Percentiles rank a stretch among this genome's conserved stretches.
Evolutionary conservation across 2,888 invertebrate genomes (phyloP).

Genomic region (Phrixothrix hirtus): DNA sequence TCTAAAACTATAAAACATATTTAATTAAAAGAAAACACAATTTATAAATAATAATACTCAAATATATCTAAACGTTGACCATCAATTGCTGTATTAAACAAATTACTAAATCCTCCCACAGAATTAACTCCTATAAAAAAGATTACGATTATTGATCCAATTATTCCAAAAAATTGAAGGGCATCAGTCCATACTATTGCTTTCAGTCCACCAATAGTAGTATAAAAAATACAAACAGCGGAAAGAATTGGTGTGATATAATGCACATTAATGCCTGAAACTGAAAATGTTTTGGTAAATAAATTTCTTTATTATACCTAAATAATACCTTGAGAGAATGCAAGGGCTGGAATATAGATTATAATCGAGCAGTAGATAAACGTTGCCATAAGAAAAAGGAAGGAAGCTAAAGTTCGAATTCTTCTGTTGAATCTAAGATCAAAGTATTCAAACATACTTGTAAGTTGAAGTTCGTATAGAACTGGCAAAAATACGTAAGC

Average conservation of each 20-base stretch:
- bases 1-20: slow-evolving; percentile 2
- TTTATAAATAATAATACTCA: slow-evolving; percentile 56
- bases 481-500: slow-evolving; percentile 35
- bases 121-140: slow-evolving; percentile 61
- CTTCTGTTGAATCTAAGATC: slow-evolving; percentile 63
- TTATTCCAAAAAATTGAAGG: slow-evolving; percentile 61
- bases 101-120: slow-evolving; percentile 61
- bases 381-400: slow-evolving; percentile 61
- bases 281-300: slow-evolving; percentile 55
- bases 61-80: slow-evolving; percentile 61
- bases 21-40: background rate
- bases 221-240: slow-evolving; percentile 73
- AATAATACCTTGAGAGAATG: slow-evolving; percentile 63
- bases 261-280: slow-evolving; percentile 68
- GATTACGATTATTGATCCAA: slow-evolving; percentile 59
- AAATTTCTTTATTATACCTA: background rate
- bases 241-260: slow-evolving; percentile 69
- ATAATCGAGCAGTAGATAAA: slow-evolving; percentile 63
- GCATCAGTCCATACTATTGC: slow-evolving; percentile 68
- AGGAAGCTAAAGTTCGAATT: slow-evolving; percentile 61
- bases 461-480: slow-evolving; percentile 65
- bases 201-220: slow-evolving; percentile 68
- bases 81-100: slow-evolving; percentile 62
- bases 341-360: slow-evolving; percentile 67
- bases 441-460: slow-evolving; percentile 66